Evolutionary conservation across 2,888 invertebrate species (phyloP), one percentile per base, ranked within the genome.

Genomic region (Melipona bicolor): DNA sequence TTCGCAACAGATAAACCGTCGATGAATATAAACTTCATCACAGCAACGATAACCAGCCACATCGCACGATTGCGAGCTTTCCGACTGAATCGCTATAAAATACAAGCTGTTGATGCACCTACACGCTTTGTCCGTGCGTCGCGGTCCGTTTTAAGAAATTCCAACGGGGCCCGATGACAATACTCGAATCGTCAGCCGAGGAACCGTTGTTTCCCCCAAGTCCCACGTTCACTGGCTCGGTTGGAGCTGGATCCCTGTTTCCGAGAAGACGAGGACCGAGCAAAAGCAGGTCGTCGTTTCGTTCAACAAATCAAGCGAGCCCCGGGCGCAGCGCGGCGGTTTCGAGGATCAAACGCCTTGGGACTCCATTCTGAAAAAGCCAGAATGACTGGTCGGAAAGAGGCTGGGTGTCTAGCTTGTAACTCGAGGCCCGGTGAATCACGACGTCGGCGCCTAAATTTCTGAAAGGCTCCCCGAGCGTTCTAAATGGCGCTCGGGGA

Each of bases 361-460:
- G 4, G 59, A 27, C 52, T 77, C 19, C 68, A 80, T 79, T 80
- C 77, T 70, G 78, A 74, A 85, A 67, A 79, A 77, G 70, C 54
- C 43, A 61, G 70, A 70, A 79, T 79, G 84, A 79, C 79, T 59
- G 65, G 70, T 13, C 71, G 56, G 61, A 68, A 43, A 50, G 70
- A 50, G 52, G 73, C 27, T 52, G 52, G 73, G 77, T 80, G 86
- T 84, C 85, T 76, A 68, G 87, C 72, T 81, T 77, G 86, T 85
- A 86, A 80, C 83, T 86, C 78, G 87, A 87, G 52, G 71, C 76
- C 75, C 61, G 11, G 65, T 84, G 85, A 84, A 81, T 83, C 85
- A 83, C 80, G 72, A 59, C 36, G 81, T 84, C 78, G 86, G 91
- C 89, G 89, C 88, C 79, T 88, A 88, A 91, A 89, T 90, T 86